phyloP scores from a whole-genome alignment of 2,113 vertebrate species.

The Gallinago paraguaiae region DNA sequence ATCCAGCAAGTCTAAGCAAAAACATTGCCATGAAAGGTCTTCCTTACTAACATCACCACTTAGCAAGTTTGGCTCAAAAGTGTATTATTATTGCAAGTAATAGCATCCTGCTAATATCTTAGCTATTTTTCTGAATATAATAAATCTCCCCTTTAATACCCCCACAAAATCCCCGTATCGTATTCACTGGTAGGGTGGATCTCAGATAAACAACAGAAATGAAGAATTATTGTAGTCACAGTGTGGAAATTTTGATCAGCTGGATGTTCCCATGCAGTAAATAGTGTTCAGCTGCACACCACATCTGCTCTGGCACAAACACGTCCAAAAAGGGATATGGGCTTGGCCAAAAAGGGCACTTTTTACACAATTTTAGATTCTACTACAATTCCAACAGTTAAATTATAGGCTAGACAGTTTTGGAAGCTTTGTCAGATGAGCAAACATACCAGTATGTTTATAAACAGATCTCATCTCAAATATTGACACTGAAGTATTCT shows the following conservation, averaged over 20 bases:
- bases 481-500: constrained; percentile 3
- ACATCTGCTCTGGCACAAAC: constrained; percentile 22
- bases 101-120: constrained; percentile 38
- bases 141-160: neutral
- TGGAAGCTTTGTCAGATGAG: constrained; percentile 1
- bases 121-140: constrained; percentile 34
- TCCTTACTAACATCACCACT: constrained; percentile 1
- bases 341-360: neutral
- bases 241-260: neutral
- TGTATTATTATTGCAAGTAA: constrained; percentile 6
- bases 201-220: constrained; percentile 3
- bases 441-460: neutral
- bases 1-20: neutral
- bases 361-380: neutral
- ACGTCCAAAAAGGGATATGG: neutral
- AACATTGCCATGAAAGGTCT: constrained; percentile 32
- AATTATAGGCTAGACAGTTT: neutral
- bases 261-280: neutral
- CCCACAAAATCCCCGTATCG: neutral
- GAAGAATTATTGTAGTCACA: neutral
- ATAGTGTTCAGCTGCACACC: constrained; percentile 29
- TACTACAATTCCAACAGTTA: neutral
- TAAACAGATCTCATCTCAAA: neutral
- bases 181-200: neutral
- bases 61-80: constrained; percentile 5